Conservation (phyloP, 2,888 invertebrate species). For the Cabera pusaria region DNA sequence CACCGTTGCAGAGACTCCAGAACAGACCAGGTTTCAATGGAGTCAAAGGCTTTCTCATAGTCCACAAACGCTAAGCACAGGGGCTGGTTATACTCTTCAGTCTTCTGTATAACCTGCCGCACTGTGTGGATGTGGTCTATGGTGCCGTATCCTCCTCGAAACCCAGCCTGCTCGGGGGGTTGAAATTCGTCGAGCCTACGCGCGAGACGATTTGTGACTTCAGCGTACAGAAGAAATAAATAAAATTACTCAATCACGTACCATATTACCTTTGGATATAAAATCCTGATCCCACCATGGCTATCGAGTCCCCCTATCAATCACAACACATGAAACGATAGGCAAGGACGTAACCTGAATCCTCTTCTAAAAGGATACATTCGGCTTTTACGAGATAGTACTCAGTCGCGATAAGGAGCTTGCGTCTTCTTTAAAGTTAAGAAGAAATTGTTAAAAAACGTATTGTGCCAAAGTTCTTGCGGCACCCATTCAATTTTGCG, state of each 20-base stretch:
- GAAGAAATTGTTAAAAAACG: neutral
- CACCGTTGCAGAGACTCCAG: too few relatives aligned
- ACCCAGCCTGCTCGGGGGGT: too few relatives aligned
- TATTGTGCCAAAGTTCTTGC: slow-evolving; percentile 3
- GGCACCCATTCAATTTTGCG: slow-evolving; percentile 8
- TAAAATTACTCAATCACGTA: slow-evolving; percentile 7
- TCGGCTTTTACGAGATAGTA: neutral
- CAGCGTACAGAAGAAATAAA: too few relatives aligned
- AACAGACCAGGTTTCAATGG: too few relatives aligned
- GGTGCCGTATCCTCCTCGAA: too few relatives aligned
- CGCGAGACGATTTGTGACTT: too few relatives aligned
- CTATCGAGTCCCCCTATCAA: slow-evolving; percentile 8
- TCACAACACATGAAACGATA: slow-evolving; percentile 7
- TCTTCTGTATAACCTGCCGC: too few relatives aligned
- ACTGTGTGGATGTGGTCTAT: too few relatives aligned
- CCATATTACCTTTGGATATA: slow-evolving; percentile 2
- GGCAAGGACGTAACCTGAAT: slow-evolving; percentile 3
- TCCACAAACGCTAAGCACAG: too few relatives aligned
- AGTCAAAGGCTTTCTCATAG: too few relatives aligned
- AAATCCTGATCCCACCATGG: neutral
- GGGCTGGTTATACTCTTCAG: too few relatives aligned
- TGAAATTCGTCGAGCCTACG: too few relatives aligned
- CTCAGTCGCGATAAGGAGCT: slow-evolving; percentile 1
- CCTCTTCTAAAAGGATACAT: slow-evolving; percentile 1
- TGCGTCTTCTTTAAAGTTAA: neutral